Conservation (phyloP, 2,888 invertebrate species). For the Melinaea marsaeus region DNA sequence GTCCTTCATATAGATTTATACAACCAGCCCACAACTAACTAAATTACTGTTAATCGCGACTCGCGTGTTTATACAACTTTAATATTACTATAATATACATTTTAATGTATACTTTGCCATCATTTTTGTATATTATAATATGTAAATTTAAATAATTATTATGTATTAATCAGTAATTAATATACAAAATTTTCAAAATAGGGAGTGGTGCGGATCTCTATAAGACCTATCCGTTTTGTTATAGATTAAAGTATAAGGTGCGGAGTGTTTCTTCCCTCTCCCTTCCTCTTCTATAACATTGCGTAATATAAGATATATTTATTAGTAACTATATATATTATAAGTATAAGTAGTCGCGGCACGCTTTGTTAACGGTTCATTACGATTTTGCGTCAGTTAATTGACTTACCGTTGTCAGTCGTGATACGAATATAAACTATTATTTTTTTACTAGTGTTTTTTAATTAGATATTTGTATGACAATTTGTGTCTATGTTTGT, state of each 20-base stretch:
- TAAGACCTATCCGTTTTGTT: too few species aligned
- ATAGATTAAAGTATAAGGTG: too few species aligned
- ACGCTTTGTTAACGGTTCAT: conserved; percentile 70
- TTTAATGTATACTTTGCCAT: neutral
- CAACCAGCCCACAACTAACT: conserved; percentile 47
- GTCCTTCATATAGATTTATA: conserved; percentile 63
- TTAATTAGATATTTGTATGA: neutral
- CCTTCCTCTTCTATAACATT: too few species aligned
- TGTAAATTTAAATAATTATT: too few species aligned
- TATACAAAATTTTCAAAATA: too few species aligned
- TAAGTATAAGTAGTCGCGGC: conserved; percentile 51
- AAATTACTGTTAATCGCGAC: conserved; percentile 55
- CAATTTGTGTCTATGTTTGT: too few species aligned
- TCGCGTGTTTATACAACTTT: conserved; percentile 14
- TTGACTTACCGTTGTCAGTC: conserved; percentile 64
- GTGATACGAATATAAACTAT: conserved; percentile 60
- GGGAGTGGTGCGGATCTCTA: too few species aligned
- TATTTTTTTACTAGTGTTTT: neutral
- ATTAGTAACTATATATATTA: conserved; percentile 31
- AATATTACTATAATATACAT: neutral
- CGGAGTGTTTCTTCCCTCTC: too few species aligned
- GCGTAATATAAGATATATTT: too few species aligned
- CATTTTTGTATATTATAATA: too few species aligned
- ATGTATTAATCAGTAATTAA: too few species aligned
- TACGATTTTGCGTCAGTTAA: conserved; percentile 63